Conservation (phyloP, 1,140 invertebrate species). For the Cotesia chilonis region DNA sequence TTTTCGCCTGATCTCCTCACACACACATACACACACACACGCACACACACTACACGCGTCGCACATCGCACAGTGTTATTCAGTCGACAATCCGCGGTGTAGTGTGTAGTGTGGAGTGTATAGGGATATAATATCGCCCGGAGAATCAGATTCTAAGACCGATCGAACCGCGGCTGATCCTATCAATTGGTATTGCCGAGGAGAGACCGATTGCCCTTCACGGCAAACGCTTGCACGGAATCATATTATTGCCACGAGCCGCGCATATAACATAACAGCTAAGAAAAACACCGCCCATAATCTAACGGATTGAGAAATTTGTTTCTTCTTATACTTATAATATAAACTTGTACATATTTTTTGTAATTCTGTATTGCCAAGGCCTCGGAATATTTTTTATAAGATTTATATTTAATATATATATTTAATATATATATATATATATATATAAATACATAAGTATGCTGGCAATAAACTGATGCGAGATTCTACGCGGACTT, state of each 20-base stretch:
- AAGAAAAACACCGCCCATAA: conserved; percentile 16
- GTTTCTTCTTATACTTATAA: conserved; percentile 6
- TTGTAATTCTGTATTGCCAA: background rate
- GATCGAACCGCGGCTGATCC: conserved; percentile 36
- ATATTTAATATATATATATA: too few relatives aligned
- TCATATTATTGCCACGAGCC: conserved; percentile 20
- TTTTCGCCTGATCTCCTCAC: background rate
- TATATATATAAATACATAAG: too few relatives aligned
- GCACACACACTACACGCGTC: background rate
- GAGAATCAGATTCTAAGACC: conserved; percentile 44
- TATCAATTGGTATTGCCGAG: conserved; percentile 37
- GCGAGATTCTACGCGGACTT: too few relatives aligned
- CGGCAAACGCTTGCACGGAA: conserved; percentile 8
- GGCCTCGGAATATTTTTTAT: too few relatives aligned
- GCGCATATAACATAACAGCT: background rate
- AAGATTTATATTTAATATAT: too few relatives aligned
- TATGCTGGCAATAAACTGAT: too few relatives aligned
- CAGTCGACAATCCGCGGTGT: background rate
- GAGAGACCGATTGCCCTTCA: conserved; percentile 32
- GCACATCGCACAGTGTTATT: background rate
- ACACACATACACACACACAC: too few relatives aligned
- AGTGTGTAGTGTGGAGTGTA: background rate
- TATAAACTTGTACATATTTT: background rate
- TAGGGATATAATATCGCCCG: conserved; percentile 36
- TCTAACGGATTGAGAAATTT: conserved; percentile 26